Conservation (phyloP, 2,113 vertebrate genomes). For the Chunga burmeisteri region DNA sequence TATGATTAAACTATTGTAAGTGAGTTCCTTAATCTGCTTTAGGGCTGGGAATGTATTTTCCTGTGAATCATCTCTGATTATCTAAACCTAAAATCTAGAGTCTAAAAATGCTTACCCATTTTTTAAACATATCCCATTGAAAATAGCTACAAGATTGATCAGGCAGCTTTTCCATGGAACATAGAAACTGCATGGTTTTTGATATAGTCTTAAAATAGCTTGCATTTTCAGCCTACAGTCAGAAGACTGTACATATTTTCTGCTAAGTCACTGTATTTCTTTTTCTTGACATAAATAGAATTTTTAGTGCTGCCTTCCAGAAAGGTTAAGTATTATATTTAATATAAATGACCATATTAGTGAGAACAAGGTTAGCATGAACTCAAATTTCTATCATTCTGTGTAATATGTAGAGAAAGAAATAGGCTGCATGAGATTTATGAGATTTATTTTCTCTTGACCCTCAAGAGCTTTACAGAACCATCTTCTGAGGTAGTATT, state of each 20-base stretch:
- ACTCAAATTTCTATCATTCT: background rate
- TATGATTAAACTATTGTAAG: conserved; percentile 22
- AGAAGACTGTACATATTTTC: background rate
- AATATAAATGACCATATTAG: background rate
- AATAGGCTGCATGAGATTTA: background rate
- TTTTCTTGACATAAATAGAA: background rate
- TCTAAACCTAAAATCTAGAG: background rate
- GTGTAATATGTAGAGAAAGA: background rate
- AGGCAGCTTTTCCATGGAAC: conserved; percentile 1
- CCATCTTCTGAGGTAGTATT: background rate
- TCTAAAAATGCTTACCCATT: conserved; percentile 1
- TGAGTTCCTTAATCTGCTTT: background rate
- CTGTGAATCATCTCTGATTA: conserved; percentile 50
- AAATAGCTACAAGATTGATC: conserved; percentile 7
- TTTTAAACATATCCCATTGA: conserved; percentile 7
- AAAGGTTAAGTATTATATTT: conserved; percentile 8
- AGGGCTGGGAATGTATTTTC: background rate
- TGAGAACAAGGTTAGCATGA: background rate
- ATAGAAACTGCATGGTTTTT: background rate
- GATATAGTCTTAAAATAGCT: background rate
- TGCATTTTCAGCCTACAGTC: background rate
- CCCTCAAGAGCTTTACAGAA: background rate
- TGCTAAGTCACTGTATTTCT: background rate
- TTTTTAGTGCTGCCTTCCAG: background rate
- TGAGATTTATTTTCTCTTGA: background rate